A percentile compares a stretch with the other conserved stretches of the same genome.
phyloP scores from a whole-genome alignment of 2,113 vertebrate species.

The Pelusios castaneus region DNA sequence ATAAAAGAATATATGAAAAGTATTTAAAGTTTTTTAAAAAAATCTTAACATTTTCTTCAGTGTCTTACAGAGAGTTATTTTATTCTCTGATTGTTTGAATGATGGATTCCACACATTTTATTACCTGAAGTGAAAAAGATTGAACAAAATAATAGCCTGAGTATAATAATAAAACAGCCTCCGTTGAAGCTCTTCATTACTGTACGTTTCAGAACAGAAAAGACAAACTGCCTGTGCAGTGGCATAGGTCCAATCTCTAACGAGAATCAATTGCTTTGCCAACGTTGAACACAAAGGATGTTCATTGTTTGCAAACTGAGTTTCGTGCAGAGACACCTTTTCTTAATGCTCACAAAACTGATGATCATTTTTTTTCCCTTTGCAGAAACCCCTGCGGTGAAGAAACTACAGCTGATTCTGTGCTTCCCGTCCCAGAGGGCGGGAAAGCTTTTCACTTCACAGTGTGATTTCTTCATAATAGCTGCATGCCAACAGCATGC shows the following conservation, averaged over 20 bases:
- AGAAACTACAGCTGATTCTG: slow-evolving; percentile 65
- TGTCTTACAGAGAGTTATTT: slow-evolving; percentile 32
- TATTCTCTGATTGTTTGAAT: slow-evolving; percentile 39
- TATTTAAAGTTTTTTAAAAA: not conserved
- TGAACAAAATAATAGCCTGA: slow-evolving; percentile 34
- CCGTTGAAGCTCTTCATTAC: slow-evolving; percentile 58
- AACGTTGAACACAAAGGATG: slow-evolving; percentile 79
- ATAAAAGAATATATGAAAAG: not conserved
- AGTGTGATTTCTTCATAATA: slow-evolving; percentile 75
- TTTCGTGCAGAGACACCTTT: slow-evolving; percentile 64
- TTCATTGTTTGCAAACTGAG: slow-evolving; percentile 82
- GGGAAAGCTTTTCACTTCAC: slow-evolving; percentile 71
- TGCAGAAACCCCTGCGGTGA: slow-evolving; percentile 66
- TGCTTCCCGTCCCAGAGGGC: slow-evolving; percentile 60
- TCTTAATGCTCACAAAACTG: slow-evolving; percentile 56
- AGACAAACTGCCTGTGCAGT: slow-evolving; percentile 68
- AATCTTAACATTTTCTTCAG: not conserved
- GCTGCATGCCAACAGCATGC: slow-evolving; percentile 51
- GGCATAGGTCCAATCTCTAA: slow-evolving; percentile 79
- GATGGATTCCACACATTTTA: slow-evolving; percentile 22
- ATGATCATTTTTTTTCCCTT: slow-evolving; percentile 49
- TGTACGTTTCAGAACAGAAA: slow-evolving; percentile 67
- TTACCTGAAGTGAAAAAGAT: slow-evolving; percentile 19
- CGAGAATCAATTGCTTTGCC: slow-evolving; percentile 81
- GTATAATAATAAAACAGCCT: slow-evolving; percentile 50